Conservation (phyloP, 1,140 invertebrate genomes). For the Drosophila pseudoobscura region DNA sequence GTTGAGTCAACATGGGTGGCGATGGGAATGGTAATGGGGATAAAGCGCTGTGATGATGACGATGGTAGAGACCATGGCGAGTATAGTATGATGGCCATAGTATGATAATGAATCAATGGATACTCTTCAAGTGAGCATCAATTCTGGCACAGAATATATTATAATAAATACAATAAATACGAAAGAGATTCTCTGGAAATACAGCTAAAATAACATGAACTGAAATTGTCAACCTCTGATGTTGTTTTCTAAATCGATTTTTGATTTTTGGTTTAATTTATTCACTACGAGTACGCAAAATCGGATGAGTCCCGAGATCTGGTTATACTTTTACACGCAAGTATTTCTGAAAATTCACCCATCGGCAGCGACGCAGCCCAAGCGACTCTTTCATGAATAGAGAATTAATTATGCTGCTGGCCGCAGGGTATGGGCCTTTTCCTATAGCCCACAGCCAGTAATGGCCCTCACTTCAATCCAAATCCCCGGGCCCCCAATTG, state of each 20-base stretch:
- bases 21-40: conserved; percentile 1
- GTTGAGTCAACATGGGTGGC: conserved; percentile 19
- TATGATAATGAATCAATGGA: conserved; percentile 45
- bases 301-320: no score
- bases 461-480: conserved; percentile 23
- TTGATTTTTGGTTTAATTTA: no score
- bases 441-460: conserved; percentile 1
- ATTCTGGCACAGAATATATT: no score
- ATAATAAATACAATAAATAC: no score
- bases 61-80: conserved; percentile 19
- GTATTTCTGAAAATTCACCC: no score
- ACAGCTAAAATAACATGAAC: not conserved
- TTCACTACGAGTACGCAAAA: no score
- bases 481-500: conserved; percentile 30
- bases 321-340: not conserved
- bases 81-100: conserved; percentile 12
- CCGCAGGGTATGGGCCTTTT: conserved; percentile 13
- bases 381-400: conserved; percentile 29
- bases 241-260: no score
- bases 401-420: conserved; percentile 44
- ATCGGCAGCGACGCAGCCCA: not conserved
- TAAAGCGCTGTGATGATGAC: conserved; percentile 8
- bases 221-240: no score
- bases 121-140: conserved; percentile 24
- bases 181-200: not conserved